Evolutionary conservation across 2,888 invertebrate species (phyloP), one percentile per base, ranked within the genome.

Genomic region (Drosophila basisetae): DNA sequence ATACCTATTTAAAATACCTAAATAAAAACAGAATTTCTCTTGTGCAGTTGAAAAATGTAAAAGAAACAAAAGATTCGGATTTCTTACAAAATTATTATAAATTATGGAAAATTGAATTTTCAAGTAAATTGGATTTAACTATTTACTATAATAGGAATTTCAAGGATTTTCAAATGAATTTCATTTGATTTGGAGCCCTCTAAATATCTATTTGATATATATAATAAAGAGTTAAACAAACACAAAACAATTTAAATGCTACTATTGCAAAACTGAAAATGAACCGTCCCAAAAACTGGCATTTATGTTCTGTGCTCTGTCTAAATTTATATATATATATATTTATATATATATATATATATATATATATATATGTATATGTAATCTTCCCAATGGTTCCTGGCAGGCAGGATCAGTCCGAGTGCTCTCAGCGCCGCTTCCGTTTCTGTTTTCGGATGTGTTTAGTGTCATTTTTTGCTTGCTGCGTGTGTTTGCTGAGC

Each of bases 401-500:
- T 35, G 53, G 58, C 64, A 65, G 30, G 6, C 58, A 72, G 64
- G 53, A 72, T 28, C 25, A 53, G 18, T n/a, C 11, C 25, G 30
- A 37, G 25, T 4, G 35, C 22, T n/a, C 4, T 9, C 50, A 33
- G 53, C 37, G 3, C 13, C 22, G 52, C 61, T 68, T 68, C 37
- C 53, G 61, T 50, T 73, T 73, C 64, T 59, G 16, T 41, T 31
- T 68, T 43, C 7, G 30, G 49, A 49, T 73, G 31, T 37, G 22
- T 55, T 76, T 68, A 49, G 49, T 63, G 22, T 73, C 71, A 22
- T 11, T 49, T 49, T 43, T 65, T 67, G 49, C 31, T 59, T 47
- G 49, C 11, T 68, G 76, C 71, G 71, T 63, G 63, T 81, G 73
- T 76, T 76, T 82, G 76, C 58, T 25, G 71, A 67, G 76, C 65